Percentiles rank a stretch among this genome's conserved stretches.
Evolutionary conservation across 2,888 invertebrate genomes (phyloP).

Genomic region (Galerucella nymphaeae): DNA sequence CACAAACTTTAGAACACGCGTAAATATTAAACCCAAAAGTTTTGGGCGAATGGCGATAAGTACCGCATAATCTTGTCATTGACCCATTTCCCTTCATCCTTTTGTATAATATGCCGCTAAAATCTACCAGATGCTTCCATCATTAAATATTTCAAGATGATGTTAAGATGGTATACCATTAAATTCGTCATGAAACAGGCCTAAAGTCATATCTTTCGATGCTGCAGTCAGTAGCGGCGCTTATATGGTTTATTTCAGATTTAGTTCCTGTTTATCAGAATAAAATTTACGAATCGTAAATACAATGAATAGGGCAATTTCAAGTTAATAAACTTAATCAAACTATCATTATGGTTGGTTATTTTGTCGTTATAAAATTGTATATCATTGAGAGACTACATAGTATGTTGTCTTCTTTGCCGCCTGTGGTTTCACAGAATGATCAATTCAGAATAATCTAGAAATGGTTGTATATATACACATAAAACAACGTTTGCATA

Average conservation of each 20-base stretch:
- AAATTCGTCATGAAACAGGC: constrained; percentile 25
- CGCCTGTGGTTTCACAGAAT: constrained; percentile 9
- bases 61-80: constrained; percentile 25
- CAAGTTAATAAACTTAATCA: no score
- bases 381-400: no score
- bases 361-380: no score
- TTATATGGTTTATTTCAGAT: not conserved
- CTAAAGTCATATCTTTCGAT: constrained; percentile 1
- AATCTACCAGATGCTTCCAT: constrained; percentile 18
- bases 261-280: no score
- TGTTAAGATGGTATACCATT: constrained; percentile 24
- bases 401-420: no score
- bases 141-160: constrained; percentile 27
- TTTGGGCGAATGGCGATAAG: constrained; percentile 11
- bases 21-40: constrained; percentile 1
- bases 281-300: no score
- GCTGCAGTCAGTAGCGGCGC: not conserved
- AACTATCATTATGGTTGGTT: no score
- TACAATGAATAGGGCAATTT: no score
- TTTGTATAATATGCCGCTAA: constrained; percentile 14
- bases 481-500: constrained; percentile 47
- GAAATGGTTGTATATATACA: constrained; percentile 27
- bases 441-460: constrained; percentile 28
- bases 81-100: constrained; percentile 27
- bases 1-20: not conserved